Evolutionary conservation across 2,113 vertebrate genomes (phyloP).

Genomic region (Mobula birostris): DNA sequence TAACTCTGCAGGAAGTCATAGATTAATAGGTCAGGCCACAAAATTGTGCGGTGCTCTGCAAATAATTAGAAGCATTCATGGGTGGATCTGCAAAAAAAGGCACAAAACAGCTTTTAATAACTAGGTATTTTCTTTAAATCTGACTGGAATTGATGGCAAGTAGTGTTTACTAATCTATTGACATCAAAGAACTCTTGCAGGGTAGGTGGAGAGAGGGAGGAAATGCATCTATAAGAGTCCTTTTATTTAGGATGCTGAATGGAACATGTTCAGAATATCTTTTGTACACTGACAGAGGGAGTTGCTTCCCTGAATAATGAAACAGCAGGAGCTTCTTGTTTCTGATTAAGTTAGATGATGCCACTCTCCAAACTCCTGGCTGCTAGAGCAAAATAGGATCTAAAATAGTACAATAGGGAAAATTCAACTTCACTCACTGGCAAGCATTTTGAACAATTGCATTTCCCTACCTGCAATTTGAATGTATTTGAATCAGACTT

Average conservation of each 20-base stretch:
- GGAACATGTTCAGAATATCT: conserved; percentile 43
- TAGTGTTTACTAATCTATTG: conserved; percentile 48
- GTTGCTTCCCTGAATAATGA: conserved; percentile 40
- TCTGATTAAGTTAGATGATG: not conserved
- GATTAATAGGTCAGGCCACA: not conserved
- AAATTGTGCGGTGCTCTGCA: not conserved
- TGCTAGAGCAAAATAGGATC: not conserved
- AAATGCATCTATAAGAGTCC: conserved; percentile 39
- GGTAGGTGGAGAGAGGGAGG: conserved; percentile 24
- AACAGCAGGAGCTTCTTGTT: conserved; percentile 21
- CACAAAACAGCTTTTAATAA: conserved; percentile 45
- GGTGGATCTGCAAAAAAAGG: not conserved
- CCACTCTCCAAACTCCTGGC: not conserved
- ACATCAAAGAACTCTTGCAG: conserved; percentile 45
- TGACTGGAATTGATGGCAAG: conserved; percentile 49
- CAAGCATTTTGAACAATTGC: not conserved
- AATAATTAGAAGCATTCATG: conserved; percentile 12
- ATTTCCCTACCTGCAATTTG: not conserved
- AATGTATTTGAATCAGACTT: not conserved
- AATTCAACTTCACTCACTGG: not conserved
- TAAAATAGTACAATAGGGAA: not conserved
- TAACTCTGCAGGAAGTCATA: conserved; percentile 11
- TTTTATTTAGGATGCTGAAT: conserved; percentile 42
- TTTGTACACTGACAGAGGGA: conserved; percentile 42
- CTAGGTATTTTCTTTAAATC: conserved; percentile 46